A percentile compares a stretch with the other conserved stretches of the same genome.
phyloP scores from a whole-genome alignment of 2,888 invertebrate genomes.

The Stomorhina lunata region DNA sequence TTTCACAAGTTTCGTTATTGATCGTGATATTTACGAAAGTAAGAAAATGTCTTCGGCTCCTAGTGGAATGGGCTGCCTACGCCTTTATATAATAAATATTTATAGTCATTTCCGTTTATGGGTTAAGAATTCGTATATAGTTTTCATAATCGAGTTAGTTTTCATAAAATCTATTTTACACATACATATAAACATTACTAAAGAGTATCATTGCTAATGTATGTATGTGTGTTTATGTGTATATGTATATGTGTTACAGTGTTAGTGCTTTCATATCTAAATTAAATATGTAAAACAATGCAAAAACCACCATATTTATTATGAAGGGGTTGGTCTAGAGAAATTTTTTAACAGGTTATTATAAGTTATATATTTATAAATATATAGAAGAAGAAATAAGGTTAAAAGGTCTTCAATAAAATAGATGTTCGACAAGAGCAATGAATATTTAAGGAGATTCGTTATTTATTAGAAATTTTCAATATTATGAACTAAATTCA shows the following conservation, averaged over 20 bases:
- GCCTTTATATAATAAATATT: too few species aligned
- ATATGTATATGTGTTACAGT: background rate
- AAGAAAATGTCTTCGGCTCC: too few species aligned
- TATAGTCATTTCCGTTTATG: too few species aligned
- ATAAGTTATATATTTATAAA: background rate
- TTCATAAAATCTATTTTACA: constrained; percentile 18
- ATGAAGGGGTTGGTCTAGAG: background rate
- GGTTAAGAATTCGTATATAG: constrained; percentile 17
- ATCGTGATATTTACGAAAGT: too few species aligned
- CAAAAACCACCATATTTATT: background rate
- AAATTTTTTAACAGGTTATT: background rate
- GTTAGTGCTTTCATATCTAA: background rate
- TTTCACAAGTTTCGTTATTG: too few species aligned
- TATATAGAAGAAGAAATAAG: too few species aligned
- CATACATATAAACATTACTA: too few species aligned
- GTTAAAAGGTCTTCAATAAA: constrained; percentile 22
- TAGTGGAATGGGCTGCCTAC: too few species aligned
- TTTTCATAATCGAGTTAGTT: constrained; percentile 44
- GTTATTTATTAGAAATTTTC: background rate
- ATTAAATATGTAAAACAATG: background rate
- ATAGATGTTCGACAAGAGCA: background rate
- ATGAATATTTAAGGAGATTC: background rate
- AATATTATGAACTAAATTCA: background rate
- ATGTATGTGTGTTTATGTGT: background rate
- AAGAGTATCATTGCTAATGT: too few species aligned